Evolutionary conservation across 2,888 invertebrate genomes (phyloP).

Genomic region (Urechis unicinctus): DNA sequence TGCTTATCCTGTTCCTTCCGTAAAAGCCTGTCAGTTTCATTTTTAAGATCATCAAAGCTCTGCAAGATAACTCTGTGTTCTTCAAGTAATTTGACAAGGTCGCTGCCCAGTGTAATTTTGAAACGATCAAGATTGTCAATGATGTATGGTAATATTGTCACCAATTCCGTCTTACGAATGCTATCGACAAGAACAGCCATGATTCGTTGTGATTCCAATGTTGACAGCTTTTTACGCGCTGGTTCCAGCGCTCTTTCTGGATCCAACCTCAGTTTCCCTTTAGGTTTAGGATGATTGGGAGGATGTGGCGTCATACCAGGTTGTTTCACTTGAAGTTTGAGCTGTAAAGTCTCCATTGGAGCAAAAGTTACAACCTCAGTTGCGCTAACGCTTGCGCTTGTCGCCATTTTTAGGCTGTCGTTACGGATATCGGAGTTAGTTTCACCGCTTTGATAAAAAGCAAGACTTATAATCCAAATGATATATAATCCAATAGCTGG

Average conservation of each 20-base stretch:
- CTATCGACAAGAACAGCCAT: slow-evolving; percentile 48
- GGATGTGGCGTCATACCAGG: slow-evolving; percentile 3
- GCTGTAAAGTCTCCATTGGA: slow-evolving; percentile 3
- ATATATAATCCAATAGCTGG: too few species aligned
- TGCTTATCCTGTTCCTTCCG: slow-evolving; percentile 1
- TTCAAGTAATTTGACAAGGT: slow-evolving; percentile 34
- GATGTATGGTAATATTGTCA: slow-evolving; percentile 38
- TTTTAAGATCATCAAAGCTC: slow-evolving; percentile 35
- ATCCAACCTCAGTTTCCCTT: slow-evolving; percentile 26
- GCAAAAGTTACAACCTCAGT: background rate
- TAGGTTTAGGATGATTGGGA: slow-evolving; percentile 2
- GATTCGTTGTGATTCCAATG: slow-evolving; percentile 47
- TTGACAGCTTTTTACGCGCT: slow-evolving; percentile 45
- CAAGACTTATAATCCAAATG: too few species aligned
- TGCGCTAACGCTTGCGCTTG: too few species aligned
- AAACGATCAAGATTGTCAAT: slow-evolving; percentile 40
- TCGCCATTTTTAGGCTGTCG: too few species aligned
- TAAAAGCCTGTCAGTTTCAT: slow-evolving; percentile 14
- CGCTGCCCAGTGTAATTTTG: slow-evolving; percentile 34
- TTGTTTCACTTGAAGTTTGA: background rate
- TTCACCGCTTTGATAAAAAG: too few species aligned
- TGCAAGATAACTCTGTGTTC: slow-evolving; percentile 35
- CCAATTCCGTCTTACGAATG: slow-evolving; percentile 37
- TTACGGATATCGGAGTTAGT: too few species aligned
- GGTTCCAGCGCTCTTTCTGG: slow-evolving; percentile 46